Percentiles rank a stretch among this genome's conserved stretches.
phyloP scores from a whole-genome alignment of 2,888 invertebrate species.

The Himalopsyche tibetana region DNA sequence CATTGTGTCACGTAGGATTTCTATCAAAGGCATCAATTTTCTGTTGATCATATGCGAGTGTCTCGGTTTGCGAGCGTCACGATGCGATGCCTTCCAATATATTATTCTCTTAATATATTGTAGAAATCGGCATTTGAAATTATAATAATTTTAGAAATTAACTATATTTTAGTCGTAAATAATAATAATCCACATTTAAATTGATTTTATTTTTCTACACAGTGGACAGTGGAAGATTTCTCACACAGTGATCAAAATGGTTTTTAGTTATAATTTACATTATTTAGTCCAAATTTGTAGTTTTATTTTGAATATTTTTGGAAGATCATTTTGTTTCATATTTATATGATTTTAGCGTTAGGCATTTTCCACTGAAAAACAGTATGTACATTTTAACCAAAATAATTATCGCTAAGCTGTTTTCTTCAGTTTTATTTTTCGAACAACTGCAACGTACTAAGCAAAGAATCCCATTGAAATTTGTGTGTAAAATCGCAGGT shows the following conservation, averaged over 20 bases:
- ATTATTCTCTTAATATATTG: slow-evolving; percentile 25
- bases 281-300: background rate
- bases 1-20: slow-evolving; percentile 24
- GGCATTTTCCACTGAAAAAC: background rate
- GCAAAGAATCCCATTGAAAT: background rate
- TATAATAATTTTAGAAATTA: background rate
- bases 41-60: background rate
- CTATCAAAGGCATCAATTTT: background rate
- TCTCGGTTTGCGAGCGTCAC: background rate
- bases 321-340: background rate
- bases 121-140: background rate
- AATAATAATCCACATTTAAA: slow-evolving; percentile 15
- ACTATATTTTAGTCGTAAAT: background rate
- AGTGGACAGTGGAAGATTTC: background rate
- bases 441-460: background rate
- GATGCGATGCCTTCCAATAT: slow-evolving; percentile 39
- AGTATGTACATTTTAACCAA: background rate
- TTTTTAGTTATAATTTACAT: background rate
- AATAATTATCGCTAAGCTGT: background rate
- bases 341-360: background rate
- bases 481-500: slow-evolving; percentile 51
- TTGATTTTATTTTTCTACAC: slow-evolving; percentile 7
- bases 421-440: background rate
- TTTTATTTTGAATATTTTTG: slow-evolving; percentile 5
- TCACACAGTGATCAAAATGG: background rate